Evolutionary conservation across 2,113 vertebrate species (phyloP), one percentile per base, ranked within the genome.

Genomic region (Misgurnus mizolepis): DNA sequence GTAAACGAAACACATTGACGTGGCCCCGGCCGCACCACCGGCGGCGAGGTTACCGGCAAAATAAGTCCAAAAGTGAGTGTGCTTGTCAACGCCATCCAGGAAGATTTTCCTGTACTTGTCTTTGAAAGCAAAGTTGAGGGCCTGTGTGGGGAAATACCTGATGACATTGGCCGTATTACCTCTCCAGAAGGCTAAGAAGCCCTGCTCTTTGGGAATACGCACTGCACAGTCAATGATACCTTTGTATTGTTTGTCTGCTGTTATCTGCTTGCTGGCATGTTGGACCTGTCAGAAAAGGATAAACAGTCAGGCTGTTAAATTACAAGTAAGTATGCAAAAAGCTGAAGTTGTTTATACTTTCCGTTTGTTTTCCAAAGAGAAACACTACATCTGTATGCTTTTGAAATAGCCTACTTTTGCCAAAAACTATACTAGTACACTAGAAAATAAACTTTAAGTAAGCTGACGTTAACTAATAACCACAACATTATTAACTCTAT

Each of bases 91-190:
- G 0, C 92, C 93, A 3, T 95, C 95, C 69, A 96, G 91, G 91
- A 96, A 96, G 85, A 96, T 14, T 90, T 95, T 91, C 92, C 96
- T 95, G 93, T 97, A 96, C 90, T 96, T 96, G 86, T 96, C 95
- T 88, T 96, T 97, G 92, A 97, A 97, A 81, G 96, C 94, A 10
- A 97, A 96, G 92, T 96, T 97, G 81, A 96, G 95, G 81, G 95
- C 96, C 86, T 96, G 95, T 78, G 95, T 95, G 82, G 95, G 95
- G 93, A 97, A 96, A 89, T 96, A 96, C 64, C 94, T 90, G 91
- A 96, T 96, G 83, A 96, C 95, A 78, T 96, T 96, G 93, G 95
- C 95, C 88, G 96, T 88, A 90, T 96, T 96, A 83, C 95, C 95
- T 84, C 95, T 95, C 96, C 95, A 96, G 89, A 96, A 96, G 71